A percentile compares a stretch with the other conserved stretches of the same genome.
Conservation (phyloP, 2,797 vertebrate genomes). For the Trematomus bernacchii region DNA sequence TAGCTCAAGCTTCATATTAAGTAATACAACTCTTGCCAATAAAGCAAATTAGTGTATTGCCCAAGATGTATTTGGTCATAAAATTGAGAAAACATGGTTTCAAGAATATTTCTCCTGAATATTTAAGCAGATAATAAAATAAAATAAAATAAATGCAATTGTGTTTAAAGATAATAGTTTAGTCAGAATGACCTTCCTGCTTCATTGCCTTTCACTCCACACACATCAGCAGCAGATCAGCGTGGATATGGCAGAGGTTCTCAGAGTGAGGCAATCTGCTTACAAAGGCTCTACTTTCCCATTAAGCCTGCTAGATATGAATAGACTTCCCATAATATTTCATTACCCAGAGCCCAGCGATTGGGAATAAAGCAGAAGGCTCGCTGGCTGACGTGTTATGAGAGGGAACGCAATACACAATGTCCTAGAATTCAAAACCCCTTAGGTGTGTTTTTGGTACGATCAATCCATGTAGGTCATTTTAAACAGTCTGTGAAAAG, state of each 20-base stretch:
- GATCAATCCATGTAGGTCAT: conserved; percentile 75
- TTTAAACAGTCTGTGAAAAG: conserved; percentile 63
- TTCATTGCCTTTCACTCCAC: conserved; percentile 60
- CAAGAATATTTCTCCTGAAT: conserved; percentile 13
- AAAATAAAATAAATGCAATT: neutral
- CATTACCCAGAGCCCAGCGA: conserved; percentile 68
- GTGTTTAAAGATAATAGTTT: conserved; percentile 25
- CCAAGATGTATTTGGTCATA: neutral
- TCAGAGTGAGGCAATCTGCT: conserved; percentile 65
- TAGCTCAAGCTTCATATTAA: neutral
- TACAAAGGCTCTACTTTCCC: conserved; percentile 68
- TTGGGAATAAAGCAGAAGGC: conserved; percentile 56
- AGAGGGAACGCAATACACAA: conserved; percentile 53
- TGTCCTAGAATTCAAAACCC: conserved; percentile 70
- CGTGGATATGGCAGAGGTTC: conserved; percentile 36
- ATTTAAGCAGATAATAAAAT: conserved; percentile 32
- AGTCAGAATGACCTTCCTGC: conserved; percentile 48
- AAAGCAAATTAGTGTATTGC: neutral
- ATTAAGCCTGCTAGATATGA: conserved; percentile 72
- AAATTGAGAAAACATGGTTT: conserved; percentile 29
- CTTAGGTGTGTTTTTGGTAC: conserved; percentile 56
- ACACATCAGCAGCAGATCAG: conserved; percentile 47
- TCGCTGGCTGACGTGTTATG: conserved; percentile 47
- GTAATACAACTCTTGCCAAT: neutral
- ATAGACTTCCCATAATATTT: conserved; percentile 72